These are phyloP conservation scores for Zoanthus gigantus DNA, from an alignment of 92 coral and sea anemone genomes.

Conservation along the genomic window DNA sequence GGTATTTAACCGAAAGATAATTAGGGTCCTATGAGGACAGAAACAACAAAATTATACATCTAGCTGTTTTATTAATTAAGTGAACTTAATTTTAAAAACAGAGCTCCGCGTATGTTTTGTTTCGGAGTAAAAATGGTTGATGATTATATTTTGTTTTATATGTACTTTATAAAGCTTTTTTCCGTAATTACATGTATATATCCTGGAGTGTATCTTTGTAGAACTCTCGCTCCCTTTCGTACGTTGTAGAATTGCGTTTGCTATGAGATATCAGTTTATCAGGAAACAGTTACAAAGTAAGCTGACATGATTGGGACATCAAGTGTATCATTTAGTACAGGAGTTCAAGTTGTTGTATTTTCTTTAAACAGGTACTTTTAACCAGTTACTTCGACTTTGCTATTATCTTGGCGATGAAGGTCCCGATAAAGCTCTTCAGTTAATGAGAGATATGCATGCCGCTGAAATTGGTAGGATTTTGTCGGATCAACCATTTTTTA, in stretches of 20 bases:
- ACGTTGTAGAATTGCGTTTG: not conserved
- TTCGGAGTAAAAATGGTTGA: too few species aligned
- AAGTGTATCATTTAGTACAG: not conserved
- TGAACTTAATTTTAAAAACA: too few species aligned
- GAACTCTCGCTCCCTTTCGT: too few species aligned
- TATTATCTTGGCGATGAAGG: slow-evolving; percentile 37
- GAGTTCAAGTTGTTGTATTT: not conserved
- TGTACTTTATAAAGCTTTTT: too few species aligned
- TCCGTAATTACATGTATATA: too few species aligned
- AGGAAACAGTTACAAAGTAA: not conserved
- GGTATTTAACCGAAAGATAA: not conserved
- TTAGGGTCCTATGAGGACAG: too few species aligned
- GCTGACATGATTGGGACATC: not conserved
- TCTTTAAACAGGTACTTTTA: slow-evolving; percentile 22
- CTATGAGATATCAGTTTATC: not conserved
- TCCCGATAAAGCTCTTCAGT: slow-evolving; percentile 26
- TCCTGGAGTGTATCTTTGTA: too few species aligned
- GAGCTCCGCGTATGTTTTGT: too few species aligned
- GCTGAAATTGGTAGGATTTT: slow-evolving; percentile 20
- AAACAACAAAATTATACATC: too few species aligned
- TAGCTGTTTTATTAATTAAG: too few species aligned
- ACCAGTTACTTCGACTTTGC: slow-evolving; percentile 32
- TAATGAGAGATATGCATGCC: slow-evolving; percentile 36
- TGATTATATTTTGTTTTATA: too few species aligned
- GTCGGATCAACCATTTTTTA: not conserved